Evolutionary conservation across 37 sponge, comb jelly and placozoan genomes (phyloP), one percentile per base, ranked within the genome.

Genomic region (Ephydatia muelleri): DNA sequence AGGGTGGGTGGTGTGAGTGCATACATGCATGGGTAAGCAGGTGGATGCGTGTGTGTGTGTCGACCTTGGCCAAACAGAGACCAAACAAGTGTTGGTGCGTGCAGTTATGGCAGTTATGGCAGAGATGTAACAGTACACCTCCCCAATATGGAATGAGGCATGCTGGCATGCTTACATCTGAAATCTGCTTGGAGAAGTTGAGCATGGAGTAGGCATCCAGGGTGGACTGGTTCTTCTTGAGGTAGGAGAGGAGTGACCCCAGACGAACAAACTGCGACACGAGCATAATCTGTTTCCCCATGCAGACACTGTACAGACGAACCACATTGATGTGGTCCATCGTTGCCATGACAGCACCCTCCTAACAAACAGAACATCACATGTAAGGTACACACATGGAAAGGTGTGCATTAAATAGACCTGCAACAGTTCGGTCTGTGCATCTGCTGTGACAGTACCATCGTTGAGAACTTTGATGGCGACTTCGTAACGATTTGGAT

Each of bases 401-500:
- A 43, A 9, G 43, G 43, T 43, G 43, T 16, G 9, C 57, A 57
- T 21, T 16, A 21, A 57, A 11, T 21, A 57, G 38, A 88, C 89
- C 78, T 95, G 92, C 26, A 96, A 82, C 72, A 96, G 81, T 65
- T 96, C 97, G 31, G 73, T 86, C 28, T 75, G 86, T 67, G 89
- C 87, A 33, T 85, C 86, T 12, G 82, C 34, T 21, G 81, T 66
- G 70, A 81, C 83, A 34, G 90, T 84, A 27, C 40, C 68, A 19
- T 91, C 91, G 21, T 96, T 96, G 75, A 96, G 86, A 21, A 96
- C 94, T 70, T 96, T 96, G 73, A 96, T 86, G 40, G 97, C 97
- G 9, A 96, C 97, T 3, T 83, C 78, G 80, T 88, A 86, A 23
- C 82, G 38, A 65, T 84, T 49, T 2, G 48, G 32, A 30, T 81